phyloP scores from a whole-genome alignment of 2,797 vertebrate genomes.

The Fringilla coelebs region DNA sequence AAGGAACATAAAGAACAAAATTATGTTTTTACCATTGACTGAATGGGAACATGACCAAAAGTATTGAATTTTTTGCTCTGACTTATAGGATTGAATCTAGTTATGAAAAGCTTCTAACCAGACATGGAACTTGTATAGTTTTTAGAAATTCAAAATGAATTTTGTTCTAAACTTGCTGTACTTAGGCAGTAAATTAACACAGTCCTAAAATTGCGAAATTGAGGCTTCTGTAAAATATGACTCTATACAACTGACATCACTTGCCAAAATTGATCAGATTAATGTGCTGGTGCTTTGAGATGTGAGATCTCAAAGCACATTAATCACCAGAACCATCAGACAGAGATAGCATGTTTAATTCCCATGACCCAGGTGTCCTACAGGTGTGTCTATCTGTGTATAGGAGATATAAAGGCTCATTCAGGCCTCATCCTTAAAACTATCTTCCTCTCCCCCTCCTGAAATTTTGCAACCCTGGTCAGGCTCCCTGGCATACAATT shows the following conservation, averaged over 20 bases:
- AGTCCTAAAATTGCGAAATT: background rate
- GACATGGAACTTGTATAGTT: background rate
- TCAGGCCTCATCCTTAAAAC: background rate
- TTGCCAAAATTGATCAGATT: conserved; percentile 33
- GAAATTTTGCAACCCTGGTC: background rate
- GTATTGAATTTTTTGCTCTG: background rate
- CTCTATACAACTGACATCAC: background rate
- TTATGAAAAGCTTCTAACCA: background rate
- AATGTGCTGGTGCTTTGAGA: conserved; percentile 22
- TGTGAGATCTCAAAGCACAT: conserved; percentile 7
- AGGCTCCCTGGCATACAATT: background rate
- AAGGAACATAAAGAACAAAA: background rate
- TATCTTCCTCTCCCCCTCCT: background rate
- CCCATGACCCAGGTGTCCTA: background rate
- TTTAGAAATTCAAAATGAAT: background rate
- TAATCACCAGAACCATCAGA: background rate
- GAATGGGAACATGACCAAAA: background rate
- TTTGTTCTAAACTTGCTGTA: background rate
- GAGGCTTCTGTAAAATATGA: background rate
- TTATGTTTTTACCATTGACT: background rate
- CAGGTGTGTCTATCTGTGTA: background rate
- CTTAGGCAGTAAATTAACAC: conserved; percentile 25
- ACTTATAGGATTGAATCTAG: background rate
- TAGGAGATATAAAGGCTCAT: background rate
- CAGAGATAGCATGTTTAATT: conserved; percentile 14